Conservation (phyloP, 2,113 vertebrate genomes). For the Fulmarus glacialis region DNA sequence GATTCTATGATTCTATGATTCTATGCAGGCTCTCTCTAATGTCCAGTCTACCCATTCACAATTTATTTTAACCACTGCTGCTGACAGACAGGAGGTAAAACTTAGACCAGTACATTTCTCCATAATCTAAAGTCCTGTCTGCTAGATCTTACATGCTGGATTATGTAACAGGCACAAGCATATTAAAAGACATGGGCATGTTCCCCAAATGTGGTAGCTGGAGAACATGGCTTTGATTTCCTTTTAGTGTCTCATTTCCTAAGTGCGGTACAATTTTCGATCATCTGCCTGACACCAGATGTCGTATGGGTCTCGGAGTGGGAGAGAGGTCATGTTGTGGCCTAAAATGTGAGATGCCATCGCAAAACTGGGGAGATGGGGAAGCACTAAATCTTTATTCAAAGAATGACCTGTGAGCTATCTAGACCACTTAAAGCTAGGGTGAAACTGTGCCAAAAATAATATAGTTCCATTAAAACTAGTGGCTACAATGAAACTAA, state of each 20-base stretch:
- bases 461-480: background rate
- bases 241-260: background rate
- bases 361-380: background rate
- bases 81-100: background rate
- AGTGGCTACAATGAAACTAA: background rate
- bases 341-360: background rate
- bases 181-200: background rate
- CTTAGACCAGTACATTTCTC: background rate
- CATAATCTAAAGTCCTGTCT: background rate
- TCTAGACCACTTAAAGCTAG: background rate
- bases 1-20: too few relatives aligned
- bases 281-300: background rate
- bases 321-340: background rate
- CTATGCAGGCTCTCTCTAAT: background rate
- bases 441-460: background rate
- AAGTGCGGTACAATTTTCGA: background rate
- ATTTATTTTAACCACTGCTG: background rate
- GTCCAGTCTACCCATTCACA: background rate
- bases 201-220: background rate
- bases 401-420: background rate
- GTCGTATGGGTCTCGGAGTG: background rate
- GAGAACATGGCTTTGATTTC: background rate
- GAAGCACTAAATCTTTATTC: background rate
- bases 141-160: background rate
- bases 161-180: background rate